Conservation (phyloP, 2,113 vertebrate genomes). For the Geococcyx californianus region DNA sequence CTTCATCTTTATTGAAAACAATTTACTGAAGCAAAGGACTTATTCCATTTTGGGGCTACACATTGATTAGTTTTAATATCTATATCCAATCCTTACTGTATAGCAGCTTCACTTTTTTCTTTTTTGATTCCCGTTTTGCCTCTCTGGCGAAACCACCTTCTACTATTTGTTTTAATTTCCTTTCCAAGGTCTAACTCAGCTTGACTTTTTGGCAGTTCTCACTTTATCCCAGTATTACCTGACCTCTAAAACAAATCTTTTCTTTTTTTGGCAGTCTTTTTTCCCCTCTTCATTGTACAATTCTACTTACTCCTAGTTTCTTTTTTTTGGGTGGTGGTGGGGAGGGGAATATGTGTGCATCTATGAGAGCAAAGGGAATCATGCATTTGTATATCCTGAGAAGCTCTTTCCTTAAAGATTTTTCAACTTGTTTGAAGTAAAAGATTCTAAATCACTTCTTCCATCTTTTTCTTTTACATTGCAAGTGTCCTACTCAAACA, state of each 20-base stretch:
- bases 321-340: neutral
- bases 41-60: neutral
- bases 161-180: conserved; percentile 50
- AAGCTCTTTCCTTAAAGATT: neutral
- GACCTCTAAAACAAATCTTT: neutral
- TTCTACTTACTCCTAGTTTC: neutral
- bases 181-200: conserved; percentile 27
- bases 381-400: neutral
- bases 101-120: neutral
- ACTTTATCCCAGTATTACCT: conserved; percentile 33
- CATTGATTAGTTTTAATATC: conserved; percentile 7
- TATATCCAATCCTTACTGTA: neutral
- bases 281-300: neutral
- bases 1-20: neutral
- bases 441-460: neutral
- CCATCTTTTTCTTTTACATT: neutral
- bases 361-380: neutral
- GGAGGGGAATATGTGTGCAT: neutral
- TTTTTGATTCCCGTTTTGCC: conserved; percentile 6
- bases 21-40: neutral
- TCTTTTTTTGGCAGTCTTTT: neutral
- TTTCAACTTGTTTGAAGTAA: neutral
- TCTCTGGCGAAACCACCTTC: conserved; percentile 29
- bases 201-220: conserved; percentile 35
- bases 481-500: neutral